Evolutionary conservation across 2,888 invertebrate genomes (phyloP).

Genomic region (Ischnura elegans): DNA sequence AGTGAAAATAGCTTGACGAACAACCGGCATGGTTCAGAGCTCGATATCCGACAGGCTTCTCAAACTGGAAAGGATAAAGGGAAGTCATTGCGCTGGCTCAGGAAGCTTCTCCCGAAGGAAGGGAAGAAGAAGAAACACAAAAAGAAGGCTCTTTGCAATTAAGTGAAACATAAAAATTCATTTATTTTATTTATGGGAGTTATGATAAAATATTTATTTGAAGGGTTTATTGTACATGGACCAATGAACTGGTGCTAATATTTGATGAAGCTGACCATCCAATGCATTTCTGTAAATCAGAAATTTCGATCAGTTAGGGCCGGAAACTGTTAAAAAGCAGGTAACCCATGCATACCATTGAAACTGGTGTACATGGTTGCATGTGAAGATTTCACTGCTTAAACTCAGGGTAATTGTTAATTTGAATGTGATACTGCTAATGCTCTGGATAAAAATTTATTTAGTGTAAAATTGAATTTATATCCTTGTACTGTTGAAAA

Average conservation of each 20-base stretch:
- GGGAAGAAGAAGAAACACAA: slow-evolving; percentile 30
- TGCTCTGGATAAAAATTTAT: not conserved
- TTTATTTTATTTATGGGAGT: not conserved
- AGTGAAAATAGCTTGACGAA: not conserved
- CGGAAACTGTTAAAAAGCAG: slow-evolving; percentile 15
- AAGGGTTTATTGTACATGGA: not conserved
- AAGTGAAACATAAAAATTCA: not conserved
- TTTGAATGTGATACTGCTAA: slow-evolving; percentile 12
- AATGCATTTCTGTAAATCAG: not conserved
- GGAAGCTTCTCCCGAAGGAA: slow-evolving; percentile 31
- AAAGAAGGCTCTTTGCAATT: slow-evolving; percentile 26
- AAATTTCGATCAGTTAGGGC: not conserved
- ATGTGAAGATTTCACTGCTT: not conserved
- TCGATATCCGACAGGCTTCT: not conserved
- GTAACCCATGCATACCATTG: not conserved
- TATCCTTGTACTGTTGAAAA: not conserved
- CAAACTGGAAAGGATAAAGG: not conserved
- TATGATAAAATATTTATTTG: not conserved
- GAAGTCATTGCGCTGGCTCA: slow-evolving; percentile 41
- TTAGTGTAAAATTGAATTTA: not conserved
- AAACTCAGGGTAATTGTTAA: slow-evolving; percentile 41
- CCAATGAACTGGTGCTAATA: not conserved
- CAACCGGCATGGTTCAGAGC: not conserved
- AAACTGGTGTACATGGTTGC: not conserved
- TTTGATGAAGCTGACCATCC: not conserved